phyloP scores from a whole-genome alignment of 1,140 invertebrate genomes.

The Paraescarpia echinospica region DNA sequence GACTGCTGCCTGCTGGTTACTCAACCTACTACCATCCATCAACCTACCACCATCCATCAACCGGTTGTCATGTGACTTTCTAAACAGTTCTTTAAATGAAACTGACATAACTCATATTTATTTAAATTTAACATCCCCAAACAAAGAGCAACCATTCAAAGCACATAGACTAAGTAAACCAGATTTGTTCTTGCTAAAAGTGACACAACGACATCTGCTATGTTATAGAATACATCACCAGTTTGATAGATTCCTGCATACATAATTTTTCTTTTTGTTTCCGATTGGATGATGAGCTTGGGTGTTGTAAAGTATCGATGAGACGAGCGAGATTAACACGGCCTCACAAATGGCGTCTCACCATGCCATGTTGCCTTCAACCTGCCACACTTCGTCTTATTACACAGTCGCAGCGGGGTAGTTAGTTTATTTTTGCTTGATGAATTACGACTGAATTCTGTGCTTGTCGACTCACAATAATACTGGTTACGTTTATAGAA shows the following conservation, averaged over 20 bases:
- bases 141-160: not conserved
- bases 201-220: not conserved
- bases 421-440: not conserved
- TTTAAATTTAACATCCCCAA: not conserved
- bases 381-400: not conserved
- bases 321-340: not conserved
- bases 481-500: not conserved
- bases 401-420: not conserved
- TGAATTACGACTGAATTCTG: not conserved
- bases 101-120: not conserved
- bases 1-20: too few species aligned
- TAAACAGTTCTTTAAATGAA: not conserved
- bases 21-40: not conserved
- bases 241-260: not conserved
- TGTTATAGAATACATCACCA: not conserved
- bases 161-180: not conserved
- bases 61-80: not conserved
- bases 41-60: not conserved
- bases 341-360: not conserved
- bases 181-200: not conserved
- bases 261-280: not conserved
- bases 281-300: not conserved
- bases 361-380: not conserved
- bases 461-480: not conserved
- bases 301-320: not conserved